Conservation (phyloP, 2,113 vertebrate species). For the Scortum barcoo region DNA sequence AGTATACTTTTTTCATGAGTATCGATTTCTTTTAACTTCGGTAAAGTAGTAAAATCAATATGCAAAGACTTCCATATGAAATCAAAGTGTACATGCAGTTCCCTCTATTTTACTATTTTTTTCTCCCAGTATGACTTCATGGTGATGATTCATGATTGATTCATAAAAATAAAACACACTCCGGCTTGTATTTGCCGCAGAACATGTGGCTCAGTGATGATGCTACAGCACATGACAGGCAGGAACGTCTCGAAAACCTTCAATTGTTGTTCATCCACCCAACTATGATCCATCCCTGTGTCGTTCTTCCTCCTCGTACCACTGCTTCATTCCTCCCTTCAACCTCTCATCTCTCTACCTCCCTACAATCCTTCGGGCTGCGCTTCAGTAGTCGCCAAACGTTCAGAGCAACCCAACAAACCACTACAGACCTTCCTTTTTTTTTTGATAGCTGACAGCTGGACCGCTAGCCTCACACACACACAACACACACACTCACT, state of each 20-base stretch:
- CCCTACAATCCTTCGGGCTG: background rate
- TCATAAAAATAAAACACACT: background rate
- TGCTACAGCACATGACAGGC: background rate
- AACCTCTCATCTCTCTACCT: background rate
- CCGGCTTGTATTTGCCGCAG: background rate
- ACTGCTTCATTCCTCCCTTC: background rate
- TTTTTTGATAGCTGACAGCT: conserved; percentile 23
- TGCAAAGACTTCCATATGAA: background rate
- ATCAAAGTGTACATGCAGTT: background rate
- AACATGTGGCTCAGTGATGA: background rate
- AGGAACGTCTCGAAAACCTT: background rate
- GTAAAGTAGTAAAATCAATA: background rate
- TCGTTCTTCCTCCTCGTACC: background rate
- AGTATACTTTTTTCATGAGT: background rate
- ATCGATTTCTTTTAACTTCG: background rate
- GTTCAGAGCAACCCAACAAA: conserved; percentile 17
- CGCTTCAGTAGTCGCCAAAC: background rate
- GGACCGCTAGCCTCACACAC: conserved; percentile 1
- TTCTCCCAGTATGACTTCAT: background rate
- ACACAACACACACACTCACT: conserved; percentile 25
- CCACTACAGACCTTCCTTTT: conserved; percentile 3
- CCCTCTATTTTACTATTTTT: background rate
- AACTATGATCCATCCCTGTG: background rate
- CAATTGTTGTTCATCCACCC: background rate
- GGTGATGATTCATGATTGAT: background rate